A percentile compares a stretch with the other conserved stretches of the same genome.
These are phyloP conservation scores for Chloromyia formosa DNA, from an alignment of 2,888 invertebrate genomes.

Conservation along the genomic window DNA sequence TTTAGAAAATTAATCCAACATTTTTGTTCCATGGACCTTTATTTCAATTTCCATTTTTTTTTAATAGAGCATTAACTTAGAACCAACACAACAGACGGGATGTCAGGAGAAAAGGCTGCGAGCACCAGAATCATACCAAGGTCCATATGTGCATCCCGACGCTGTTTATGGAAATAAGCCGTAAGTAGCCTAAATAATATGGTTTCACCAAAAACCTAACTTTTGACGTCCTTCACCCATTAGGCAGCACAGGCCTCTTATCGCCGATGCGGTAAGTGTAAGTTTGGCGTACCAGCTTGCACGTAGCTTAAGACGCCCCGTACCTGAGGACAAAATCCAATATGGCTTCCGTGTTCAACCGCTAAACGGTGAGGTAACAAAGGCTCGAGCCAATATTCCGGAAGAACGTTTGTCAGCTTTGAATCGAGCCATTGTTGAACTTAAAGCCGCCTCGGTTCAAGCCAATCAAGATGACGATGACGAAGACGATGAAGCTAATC, in stretches of 20 bases:
- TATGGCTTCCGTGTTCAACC: constrained; percentile 67
- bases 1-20: constrained; percentile 19
- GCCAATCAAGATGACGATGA: constrained; percentile 54
- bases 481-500: constrained; percentile 53
- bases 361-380: constrained; percentile 59
- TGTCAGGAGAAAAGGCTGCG: constrained; percentile 35
- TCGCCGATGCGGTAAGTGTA: constrained; percentile 66
- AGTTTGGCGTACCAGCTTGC: constrained; percentile 63
- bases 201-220: neutral
- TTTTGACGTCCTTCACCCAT: neutral
- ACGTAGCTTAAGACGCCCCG: constrained; percentile 58
- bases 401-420: constrained; percentile 66
- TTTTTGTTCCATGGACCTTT: constrained; percentile 24
- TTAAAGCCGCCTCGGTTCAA: constrained; percentile 55
- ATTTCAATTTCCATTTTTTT: constrained; percentile 17
- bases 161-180: constrained; percentile 27
- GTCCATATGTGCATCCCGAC: constrained; percentile 18
- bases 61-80: constrained; percentile 38
- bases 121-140: constrained; percentile 39
- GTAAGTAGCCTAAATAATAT: constrained; percentile 18
- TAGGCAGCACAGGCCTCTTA: constrained; percentile 47
- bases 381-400: constrained; percentile 60
- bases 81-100: neutral
- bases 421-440: constrained; percentile 67
- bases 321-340: constrained; percentile 66